Evolutionary conservation across 2,113 vertebrate genomes (phyloP).

Genomic region (Paraplagusia blochii): DNA sequence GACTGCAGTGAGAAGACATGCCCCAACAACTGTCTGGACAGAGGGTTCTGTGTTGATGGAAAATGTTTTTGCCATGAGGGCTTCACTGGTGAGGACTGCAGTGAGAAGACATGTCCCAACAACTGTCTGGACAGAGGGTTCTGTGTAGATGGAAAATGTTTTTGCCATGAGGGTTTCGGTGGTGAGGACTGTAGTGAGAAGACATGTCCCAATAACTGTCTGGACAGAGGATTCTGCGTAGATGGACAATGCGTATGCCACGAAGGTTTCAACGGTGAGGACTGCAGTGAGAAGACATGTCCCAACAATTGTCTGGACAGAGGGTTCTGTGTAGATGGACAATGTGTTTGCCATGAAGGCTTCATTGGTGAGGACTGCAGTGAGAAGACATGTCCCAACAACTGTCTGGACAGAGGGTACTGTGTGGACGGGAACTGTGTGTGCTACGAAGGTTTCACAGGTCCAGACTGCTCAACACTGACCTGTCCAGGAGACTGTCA

Average conservation of each 20-base stretch:
- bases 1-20: constrained; percentile 86
- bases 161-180: constrained; percentile 82
- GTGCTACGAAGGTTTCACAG: constrained; percentile 81
- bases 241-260: constrained; percentile 84
- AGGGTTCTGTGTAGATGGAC: constrained; percentile 81
- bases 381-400: constrained; percentile 79
- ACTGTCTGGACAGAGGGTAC: constrained; percentile 81
- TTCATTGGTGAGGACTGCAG: constrained; percentile 81
- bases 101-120: constrained; percentile 80
- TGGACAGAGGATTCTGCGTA: constrained; percentile 78
- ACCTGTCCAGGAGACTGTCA: constrained; percentile 82
- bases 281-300: constrained; percentile 83
- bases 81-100: constrained; percentile 82
- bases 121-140: constrained; percentile 81
- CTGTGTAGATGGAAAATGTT: constrained; percentile 82
- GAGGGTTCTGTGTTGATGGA: constrained; percentile 81
- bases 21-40: constrained; percentile 79
- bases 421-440: constrained; percentile 83
- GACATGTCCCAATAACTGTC: constrained; percentile 83
- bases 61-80: constrained; percentile 84
- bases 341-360: constrained; percentile 82
- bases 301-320: constrained; percentile 79
- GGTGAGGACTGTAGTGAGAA: constrained; percentile 84
- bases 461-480: constrained; percentile 76
- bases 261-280: constrained; percentile 77